phyloP scores from a whole-genome alignment of 2,113 vertebrate species.

The Rissa tridactyla region DNA sequence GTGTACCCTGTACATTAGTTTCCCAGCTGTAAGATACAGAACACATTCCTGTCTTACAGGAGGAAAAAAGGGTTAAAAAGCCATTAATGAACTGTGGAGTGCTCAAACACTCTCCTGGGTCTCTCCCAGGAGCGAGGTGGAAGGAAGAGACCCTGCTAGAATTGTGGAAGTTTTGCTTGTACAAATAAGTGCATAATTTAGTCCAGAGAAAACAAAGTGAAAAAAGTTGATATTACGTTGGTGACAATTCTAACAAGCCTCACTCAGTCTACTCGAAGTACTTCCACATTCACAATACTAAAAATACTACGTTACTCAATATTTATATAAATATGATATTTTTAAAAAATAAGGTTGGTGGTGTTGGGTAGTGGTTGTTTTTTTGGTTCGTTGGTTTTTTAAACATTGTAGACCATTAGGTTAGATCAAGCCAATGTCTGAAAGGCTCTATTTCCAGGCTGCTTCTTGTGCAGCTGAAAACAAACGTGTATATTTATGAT shows the following conservation, averaged over 20 bases:
- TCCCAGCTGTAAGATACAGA: neutral
- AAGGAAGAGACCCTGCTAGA: neutral
- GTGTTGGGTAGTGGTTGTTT: neutral
- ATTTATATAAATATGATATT: neutral
- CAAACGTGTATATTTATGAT: constrained; percentile 13
- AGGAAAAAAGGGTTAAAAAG: neutral
- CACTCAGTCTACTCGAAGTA: neutral
- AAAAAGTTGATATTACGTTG: neutral
- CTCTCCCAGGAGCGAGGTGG: neutral
- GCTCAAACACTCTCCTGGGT: neutral
- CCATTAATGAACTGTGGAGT: neutral
- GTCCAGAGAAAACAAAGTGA: neutral
- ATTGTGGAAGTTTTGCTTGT: neutral
- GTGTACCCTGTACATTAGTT: neutral
- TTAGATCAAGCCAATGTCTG: neutral
- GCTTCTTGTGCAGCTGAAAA: neutral
- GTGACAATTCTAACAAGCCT: neutral
- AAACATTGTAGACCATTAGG: neutral
- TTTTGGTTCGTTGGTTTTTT: neutral
- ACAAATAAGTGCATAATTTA: neutral
- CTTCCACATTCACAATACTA: neutral
- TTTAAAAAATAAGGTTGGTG: neutral
- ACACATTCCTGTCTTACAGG: neutral
- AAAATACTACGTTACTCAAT: neutral
- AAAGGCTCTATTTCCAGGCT: neutral